Percentiles rank a stretch among this genome's conserved stretches.
phyloP scores from a whole-genome alignment of 2,888 invertebrate species.

The Xylocampa areola region DNA sequence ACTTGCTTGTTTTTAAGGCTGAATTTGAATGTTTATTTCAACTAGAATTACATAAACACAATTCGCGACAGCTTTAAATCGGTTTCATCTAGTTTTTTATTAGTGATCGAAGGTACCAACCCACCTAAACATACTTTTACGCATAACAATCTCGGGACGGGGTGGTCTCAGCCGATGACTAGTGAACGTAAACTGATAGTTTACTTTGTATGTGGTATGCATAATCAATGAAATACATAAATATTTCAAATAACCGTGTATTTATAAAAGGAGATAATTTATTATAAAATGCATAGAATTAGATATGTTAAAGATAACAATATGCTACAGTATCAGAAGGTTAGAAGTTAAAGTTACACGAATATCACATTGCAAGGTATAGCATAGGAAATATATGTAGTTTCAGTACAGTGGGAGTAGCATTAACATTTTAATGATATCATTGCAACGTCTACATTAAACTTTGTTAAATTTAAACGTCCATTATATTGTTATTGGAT shows the following conservation, averaged over 20 bases:
- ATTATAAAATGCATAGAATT: conserved; percentile 71
- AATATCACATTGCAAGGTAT: conserved; percentile 74
- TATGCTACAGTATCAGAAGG: conserved; percentile 66
- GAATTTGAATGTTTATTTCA: too few relatives aligned
- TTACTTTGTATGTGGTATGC: conserved; percentile 6
- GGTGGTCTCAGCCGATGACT: conserved; percentile 5
- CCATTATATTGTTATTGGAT: conserved; percentile 4
- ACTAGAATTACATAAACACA: too few relatives aligned
- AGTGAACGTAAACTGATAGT: conserved; percentile 23
- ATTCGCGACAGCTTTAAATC: too few relatives aligned
- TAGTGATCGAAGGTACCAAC: too few relatives aligned
- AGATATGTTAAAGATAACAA: conserved; percentile 74
- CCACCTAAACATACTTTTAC: too few relatives aligned
- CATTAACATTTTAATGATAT: conserved; percentile 33
- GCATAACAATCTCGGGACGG: not conserved
- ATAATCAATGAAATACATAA: conserved; percentile 34
- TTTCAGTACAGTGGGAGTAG: conserved; percentile 60
- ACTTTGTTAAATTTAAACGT: conserved; percentile 25
- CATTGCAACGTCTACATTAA: conserved; percentile 39
- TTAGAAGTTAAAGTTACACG: conserved; percentile 65
- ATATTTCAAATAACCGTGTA: conserved; percentile 66
- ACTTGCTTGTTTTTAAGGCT: too few relatives aligned
- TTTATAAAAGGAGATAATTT: conserved; percentile 68
- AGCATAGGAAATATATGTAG: conserved; percentile 46
- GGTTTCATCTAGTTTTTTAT: too few relatives aligned